A percentile compares a stretch with the other conserved stretches of the same genome.
Evolutionary conservation across 2,888 invertebrate species (phyloP).

Genomic region (Pseudeuparius sepicola): DNA sequence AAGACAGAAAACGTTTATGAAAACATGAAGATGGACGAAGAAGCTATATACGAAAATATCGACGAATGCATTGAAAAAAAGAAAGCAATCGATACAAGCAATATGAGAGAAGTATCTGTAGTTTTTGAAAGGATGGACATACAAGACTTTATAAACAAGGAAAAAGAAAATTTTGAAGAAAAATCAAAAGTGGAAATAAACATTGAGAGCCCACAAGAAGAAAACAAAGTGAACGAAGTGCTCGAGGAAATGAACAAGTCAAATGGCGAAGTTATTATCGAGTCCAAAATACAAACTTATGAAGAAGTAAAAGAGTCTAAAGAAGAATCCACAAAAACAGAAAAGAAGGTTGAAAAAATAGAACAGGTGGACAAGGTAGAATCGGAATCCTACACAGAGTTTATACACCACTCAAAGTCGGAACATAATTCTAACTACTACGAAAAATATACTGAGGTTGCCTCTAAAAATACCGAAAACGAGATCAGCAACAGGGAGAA

Average conservation of each 20-base stretch:
- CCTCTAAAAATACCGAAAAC: constrained; percentile 23
- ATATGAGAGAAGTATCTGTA: constrained; percentile 8
- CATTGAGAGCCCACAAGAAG: constrained; percentile 3
- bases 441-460: constrained; percentile 27
- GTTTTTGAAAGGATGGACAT: constrained; percentile 5
- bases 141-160: constrained; percentile 9
- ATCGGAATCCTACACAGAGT: constrained; percentile 26
- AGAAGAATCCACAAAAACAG: background rate
- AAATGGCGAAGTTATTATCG: background rate
- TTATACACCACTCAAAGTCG: constrained; percentile 26
- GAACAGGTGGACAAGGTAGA: constrained; percentile 14
- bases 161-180: constrained; percentile 3
- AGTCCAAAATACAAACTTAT: background rate
- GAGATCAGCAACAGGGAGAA: constrained; percentile 26
- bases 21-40: constrained; percentile 18
- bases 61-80: constrained; percentile 25
- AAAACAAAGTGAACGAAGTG: constrained; percentile 16
- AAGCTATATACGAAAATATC: constrained; percentile 22
- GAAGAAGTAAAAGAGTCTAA: background rate
- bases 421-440: constrained; percentile 26
- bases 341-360: constrained; percentile 1
- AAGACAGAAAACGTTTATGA: constrained; percentile 28
- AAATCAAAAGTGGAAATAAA: constrained; percentile 1
- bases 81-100: constrained; percentile 1
- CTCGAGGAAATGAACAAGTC: constrained; percentile 5